phyloP scores from a whole-genome alignment of 2,113 vertebrate species.

The Aldabrachelys gigantea region DNA sequence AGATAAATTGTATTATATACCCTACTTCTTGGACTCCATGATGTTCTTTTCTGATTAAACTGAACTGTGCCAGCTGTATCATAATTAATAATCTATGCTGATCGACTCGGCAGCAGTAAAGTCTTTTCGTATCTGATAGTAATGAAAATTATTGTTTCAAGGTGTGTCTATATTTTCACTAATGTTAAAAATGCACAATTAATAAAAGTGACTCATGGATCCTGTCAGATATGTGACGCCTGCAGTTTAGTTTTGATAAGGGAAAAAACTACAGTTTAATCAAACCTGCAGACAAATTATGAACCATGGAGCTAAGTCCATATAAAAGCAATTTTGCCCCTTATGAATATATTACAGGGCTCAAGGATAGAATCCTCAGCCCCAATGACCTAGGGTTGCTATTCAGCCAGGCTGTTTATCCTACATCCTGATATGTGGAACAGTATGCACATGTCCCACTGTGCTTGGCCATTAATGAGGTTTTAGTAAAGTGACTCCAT shows the following conservation, averaged over 20 bases:
- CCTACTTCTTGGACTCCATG: constrained; percentile 73
- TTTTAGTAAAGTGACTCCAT: neutral
- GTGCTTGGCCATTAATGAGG: neutral
- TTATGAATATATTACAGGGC: constrained; percentile 14
- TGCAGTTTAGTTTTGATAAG: neutral
- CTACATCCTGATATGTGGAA: neutral
- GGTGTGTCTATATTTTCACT: constrained; percentile 31
- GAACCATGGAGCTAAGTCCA: neutral
- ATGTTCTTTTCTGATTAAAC: constrained; percentile 80
- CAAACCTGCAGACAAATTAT: neutral
- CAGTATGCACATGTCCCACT: neutral
- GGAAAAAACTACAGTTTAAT: neutral
- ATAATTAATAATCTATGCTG: constrained; percentile 81
- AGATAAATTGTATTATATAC: constrained; percentile 78
- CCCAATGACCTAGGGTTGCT: neutral
- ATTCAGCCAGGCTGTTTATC: neutral
- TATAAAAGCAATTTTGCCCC: constrained; percentile 6
- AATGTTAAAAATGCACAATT: constrained; percentile 32
- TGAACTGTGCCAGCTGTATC: constrained; percentile 70
- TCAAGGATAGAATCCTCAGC: neutral
- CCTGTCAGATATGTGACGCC: constrained; percentile 13
- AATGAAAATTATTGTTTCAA: constrained; percentile 65
- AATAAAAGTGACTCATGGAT: constrained; percentile 17
- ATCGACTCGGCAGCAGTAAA: constrained; percentile 54
- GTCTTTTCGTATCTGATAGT: constrained; percentile 44